Conservation (phyloP, 35 echinoderm and acorn worm genomes). For the Heliocidaris tuberculata region DNA sequence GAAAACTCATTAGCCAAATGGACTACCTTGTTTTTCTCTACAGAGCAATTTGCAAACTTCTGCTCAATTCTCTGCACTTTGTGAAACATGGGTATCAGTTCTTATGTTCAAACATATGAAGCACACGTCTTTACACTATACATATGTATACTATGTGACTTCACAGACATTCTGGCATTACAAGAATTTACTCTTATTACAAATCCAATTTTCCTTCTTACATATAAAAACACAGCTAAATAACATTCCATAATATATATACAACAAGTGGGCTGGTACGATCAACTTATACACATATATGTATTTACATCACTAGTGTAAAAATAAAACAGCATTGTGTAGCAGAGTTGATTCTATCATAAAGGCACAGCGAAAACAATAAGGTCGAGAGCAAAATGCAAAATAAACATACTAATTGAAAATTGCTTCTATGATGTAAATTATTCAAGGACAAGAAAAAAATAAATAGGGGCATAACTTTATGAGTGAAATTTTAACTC, state of each 20-base stretch:
- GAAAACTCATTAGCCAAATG: neutral
- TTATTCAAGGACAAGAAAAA: neutral
- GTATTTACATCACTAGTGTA: slow-evolving; percentile 10
- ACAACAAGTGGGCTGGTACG: neutral
- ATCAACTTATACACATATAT: slow-evolving; percentile 33
- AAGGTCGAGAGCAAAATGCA: neutral
- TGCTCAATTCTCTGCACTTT: too few relatives aligned
- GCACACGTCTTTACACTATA: neutral
- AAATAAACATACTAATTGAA: neutral
- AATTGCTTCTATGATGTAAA: neutral
- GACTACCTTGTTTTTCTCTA: neutral
- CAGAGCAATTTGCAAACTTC: too few relatives aligned
- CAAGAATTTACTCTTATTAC: neutral
- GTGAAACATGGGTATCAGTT: neutral
- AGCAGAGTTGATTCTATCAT: slow-evolving; percentile 28
- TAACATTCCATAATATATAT: neutral
- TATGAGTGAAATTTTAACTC: too few relatives aligned
- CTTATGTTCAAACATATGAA: neutral
- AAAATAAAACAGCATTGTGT: slow-evolving; percentile 21
- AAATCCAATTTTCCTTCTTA: neutral
- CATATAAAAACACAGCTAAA: neutral
- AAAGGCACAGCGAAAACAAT: slow-evolving; percentile 21
- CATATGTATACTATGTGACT: neutral
- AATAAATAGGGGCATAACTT: neutral
- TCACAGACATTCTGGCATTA: neutral